Evolutionary conservation across 2,113 vertebrate species (phyloP), one percentile per base, ranked within the genome.

Genomic region (Trochalopteron elliotii): DNA sequence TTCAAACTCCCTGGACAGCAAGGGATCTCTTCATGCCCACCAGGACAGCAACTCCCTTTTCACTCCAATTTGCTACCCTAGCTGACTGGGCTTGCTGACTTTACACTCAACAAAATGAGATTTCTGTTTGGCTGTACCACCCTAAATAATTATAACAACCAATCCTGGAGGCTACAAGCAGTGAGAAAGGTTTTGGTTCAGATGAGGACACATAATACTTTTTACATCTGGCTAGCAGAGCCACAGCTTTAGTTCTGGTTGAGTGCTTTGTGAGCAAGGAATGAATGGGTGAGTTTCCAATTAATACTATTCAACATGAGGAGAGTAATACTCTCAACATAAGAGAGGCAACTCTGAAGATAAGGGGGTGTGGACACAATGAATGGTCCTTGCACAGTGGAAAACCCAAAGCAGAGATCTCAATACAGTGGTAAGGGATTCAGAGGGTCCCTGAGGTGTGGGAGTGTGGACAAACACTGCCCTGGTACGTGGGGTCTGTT

Each of bases 111-210:
- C 59, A 95, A 88, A 83, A 74, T 63, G n/a, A 81, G 47, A 75
- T 90, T 92, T 95, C 94, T 84, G 39, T 94, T 86, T 81, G 87
- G 63, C 79, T 80, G 55, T 52, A 80, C 16, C 35, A 88, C 56
- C 64, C 56, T 33, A 33, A 30, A 71, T 72, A 88, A 90, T 64
- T 71, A 68, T 68, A 93, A 31, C 56, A 60, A 92, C 74, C 75
- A 68, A 45, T 74, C 42, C 56, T 37, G 22, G 15, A 90, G 31
- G 52, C 52, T 68, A 79, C 68, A 56, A 45, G 60, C 68, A 88
- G 44, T 0, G 0, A 86, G 68, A 81, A 86, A 77, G 44, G 31
- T 67, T 88, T 88, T 63, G 64, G 64, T 86, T 74, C 52, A 52
- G 56, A 83, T 52, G 44, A 81, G 84, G 87, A 86, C 39, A 76